These are phyloP conservation scores for Hydractinia echinata DNA, from an alignment of 30 jellyfish, hydroid and myxozoan genomes.

Conservation along the genomic window DNA sequence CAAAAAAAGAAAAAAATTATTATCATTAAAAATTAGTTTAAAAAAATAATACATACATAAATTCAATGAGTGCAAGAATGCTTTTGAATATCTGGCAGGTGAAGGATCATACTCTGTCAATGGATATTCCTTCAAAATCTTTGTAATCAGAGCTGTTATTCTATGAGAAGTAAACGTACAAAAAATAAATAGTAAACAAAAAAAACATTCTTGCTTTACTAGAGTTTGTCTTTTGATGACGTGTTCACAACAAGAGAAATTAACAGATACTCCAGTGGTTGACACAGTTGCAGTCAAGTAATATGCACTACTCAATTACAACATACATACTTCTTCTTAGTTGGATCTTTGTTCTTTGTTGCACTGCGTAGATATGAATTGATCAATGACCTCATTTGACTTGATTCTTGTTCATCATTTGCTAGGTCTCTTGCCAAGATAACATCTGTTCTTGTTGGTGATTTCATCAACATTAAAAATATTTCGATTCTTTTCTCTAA, in stretches of 20 bases:
- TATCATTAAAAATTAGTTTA: neutral
- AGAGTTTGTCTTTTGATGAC: too few relatives aligned
- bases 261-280: too few relatives aligned
- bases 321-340: slow-evolving; percentile 46
- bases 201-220: too few relatives aligned
- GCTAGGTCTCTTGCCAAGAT: slow-evolving; percentile 72
- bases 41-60: slow-evolving; percentile 34
- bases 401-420: slow-evolving; percentile 72
- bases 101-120: slow-evolving; percentile 55
- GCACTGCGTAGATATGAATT: slow-evolving; percentile 53
- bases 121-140: slow-evolving; percentile 37
- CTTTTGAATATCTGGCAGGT: slow-evolving; percentile 64
- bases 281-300: too few relatives aligned
- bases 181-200: neutral
- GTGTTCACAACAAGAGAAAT: too few relatives aligned
- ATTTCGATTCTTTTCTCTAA: slow-evolving; percentile 74
- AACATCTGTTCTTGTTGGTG: slow-evolving; percentile 59
- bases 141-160: slow-evolving; percentile 35
- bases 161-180: slow-evolving; percentile 27
- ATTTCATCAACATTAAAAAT: slow-evolving; percentile 60
- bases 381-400: slow-evolving; percentile 73
- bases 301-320: too few relatives aligned
- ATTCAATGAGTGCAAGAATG: slow-evolving; percentile 35
- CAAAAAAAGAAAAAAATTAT: neutral
- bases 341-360: slow-evolving; percentile 43